Base-by-base conservation (phyloP, 2,797 vertebrate species). In the Australoheros facetus region DNA sequence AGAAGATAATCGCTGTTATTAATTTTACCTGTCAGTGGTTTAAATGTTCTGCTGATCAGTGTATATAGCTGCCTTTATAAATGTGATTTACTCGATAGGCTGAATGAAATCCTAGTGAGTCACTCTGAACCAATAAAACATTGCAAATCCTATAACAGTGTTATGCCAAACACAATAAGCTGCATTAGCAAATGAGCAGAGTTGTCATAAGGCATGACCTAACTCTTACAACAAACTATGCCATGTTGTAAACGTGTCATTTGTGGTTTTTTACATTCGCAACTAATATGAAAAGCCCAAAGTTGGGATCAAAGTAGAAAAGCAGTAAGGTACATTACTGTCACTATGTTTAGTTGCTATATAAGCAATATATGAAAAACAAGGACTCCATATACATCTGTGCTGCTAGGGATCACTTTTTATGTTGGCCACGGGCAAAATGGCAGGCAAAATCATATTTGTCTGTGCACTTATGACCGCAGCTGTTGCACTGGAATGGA, bases 371-470 rank as follows among this genome's bases (percentile, higher is more conserved):
- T 69, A 13, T 48, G 9, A 69, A 69, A 48, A 13, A 30, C 42
- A 13, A 69, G 16, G 9, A 17, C 26, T 51, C 42, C 10, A 51
- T n/a, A 69, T 0, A 51, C 48, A 17, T 69, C 6, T 30, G 10
- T 28, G 42, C 17, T 28, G 0, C 6, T 19, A 39, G 11, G 13
- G 53, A 71, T 94, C 96, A 97, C 79, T 98, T 97, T 90, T 95
- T 97, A 89, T 99, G 98, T 72, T 99, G 98, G 77, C 98, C 98
- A 91, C 97, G 96, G 17, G 98, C 98, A 85, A 99, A 99, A 92
- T 99, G 98, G 87, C 98, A 99, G 14, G 98, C 97, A 75, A 99
- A 99, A 91, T 99, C 97, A 13, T 99, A 99, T 92, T 97, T 98
- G 91, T 99, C 98, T 80, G 94, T 94, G 92, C 98, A 99, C 89